Evolutionary conservation across 2,113 vertebrate species (phyloP).

Genomic region (Gymnarchus niloticus): DNA sequence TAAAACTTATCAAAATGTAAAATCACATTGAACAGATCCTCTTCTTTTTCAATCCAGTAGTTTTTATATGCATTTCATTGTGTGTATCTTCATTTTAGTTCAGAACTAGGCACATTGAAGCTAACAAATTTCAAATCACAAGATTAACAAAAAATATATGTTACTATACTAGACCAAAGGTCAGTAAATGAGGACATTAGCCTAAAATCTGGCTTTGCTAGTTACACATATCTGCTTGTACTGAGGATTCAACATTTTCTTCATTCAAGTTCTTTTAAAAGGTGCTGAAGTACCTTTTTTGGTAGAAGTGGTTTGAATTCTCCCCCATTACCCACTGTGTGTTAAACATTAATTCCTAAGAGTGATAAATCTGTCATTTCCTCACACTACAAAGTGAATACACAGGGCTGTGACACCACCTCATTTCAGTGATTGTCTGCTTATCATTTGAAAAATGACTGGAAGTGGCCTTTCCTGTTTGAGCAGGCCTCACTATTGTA

Average conservation of each 20-base stretch:
- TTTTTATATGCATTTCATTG: too few relatives aligned
- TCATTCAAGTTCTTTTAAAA: background rate
- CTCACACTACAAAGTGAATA: background rate
- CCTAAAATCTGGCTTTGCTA: background rate
- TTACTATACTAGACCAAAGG: too few relatives aligned
- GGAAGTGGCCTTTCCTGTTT: background rate
- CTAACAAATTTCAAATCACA: background rate
- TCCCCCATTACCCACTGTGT: background rate
- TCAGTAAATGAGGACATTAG: background rate
- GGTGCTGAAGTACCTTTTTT: background rate
- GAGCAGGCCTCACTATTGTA: background rate
- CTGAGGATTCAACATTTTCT: background rate
- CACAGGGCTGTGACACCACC: background rate
- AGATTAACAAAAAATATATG: background rate
- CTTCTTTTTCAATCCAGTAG: too few relatives aligned
- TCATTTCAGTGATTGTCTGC: background rate
- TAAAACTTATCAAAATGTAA: too few relatives aligned
- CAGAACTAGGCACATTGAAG: background rate
- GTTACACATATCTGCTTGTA: background rate
- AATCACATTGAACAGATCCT: too few relatives aligned
- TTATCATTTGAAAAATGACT: background rate
- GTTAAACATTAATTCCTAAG: slow-evolving; percentile 1
- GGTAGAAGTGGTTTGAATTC: background rate
- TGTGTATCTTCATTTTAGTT: background rate
- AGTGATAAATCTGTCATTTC: background rate